A percentile compares a stretch with the other conserved stretches of the same genome.
Evolutionary conservation across 2,888 invertebrate genomes (phyloP).

Genomic region (Allophyes oxyacanthae): DNA sequence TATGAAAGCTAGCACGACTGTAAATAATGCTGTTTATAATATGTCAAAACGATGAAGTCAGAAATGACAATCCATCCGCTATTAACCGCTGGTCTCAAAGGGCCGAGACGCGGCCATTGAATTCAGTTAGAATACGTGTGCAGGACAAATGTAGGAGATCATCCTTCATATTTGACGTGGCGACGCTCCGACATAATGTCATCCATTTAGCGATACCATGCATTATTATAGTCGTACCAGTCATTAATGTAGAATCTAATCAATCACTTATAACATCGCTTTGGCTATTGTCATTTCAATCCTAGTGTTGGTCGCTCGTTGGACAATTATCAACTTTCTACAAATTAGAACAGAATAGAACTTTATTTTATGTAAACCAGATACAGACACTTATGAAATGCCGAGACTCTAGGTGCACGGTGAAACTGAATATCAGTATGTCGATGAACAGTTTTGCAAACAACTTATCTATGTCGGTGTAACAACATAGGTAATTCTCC

Average conservation of each 20-base stretch:
- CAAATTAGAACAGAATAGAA: no score
- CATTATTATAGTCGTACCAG: slow-evolving; percentile 75
- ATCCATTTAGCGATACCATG: slow-evolving; percentile 80
- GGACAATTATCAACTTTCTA: slow-evolving; percentile 80
- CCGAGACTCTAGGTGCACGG: no score
- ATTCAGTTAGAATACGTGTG: slow-evolving; percentile 66
- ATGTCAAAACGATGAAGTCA: slow-evolving; percentile 61
- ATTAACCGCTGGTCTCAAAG: slow-evolving; percentile 67
- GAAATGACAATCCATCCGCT: slow-evolving; percentile 54
- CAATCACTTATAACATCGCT: slow-evolving; percentile 70
- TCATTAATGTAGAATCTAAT: slow-evolving; percentile 79
- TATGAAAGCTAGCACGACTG: slow-evolving; percentile 18
- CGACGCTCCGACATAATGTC: slow-evolving; percentile 75
- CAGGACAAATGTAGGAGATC: slow-evolving; percentile 75
- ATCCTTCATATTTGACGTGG: slow-evolving; percentile 83
- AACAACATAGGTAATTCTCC: slow-evolving; percentile 68
- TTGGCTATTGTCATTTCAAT: slow-evolving; percentile 64
- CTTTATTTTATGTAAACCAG: no score
- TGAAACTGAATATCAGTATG: slow-evolving; percentile 70
- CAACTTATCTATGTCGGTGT: slow-evolving; percentile 62
- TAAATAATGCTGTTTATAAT: slow-evolving; percentile 53
- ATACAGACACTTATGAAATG: no score
- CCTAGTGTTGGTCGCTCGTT: slow-evolving; percentile 59
- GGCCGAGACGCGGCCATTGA: slow-evolving; percentile 66
- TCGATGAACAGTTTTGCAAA: slow-evolving; percentile 80